Evolutionary conservation across 2,888 invertebrate species (phyloP), one percentile per base, ranked within the genome.

Genomic region (Lochmaea capreae): DNA sequence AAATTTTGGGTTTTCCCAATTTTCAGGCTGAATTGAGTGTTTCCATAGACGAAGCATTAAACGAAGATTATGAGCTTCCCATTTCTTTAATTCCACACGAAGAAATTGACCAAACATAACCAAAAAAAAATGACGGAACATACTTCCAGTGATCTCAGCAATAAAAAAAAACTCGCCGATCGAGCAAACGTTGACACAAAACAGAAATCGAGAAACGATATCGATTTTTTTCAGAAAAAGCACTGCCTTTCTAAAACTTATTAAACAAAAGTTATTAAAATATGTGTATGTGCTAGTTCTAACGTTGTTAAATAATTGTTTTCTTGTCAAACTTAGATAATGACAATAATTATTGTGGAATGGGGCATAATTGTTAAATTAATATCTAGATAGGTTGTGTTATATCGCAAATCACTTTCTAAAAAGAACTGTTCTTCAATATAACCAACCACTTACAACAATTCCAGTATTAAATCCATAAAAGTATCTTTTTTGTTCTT

Each of bases 21-120:
- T 81, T 80, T 61, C 79, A 88, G 88, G 83, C 86, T 77, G 84
- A 88, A 83, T 78, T 85, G 74, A 86, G 86, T 80, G 81, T 87
- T 72, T 84, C 85, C 26, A 80, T 86, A 54, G 79, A 81, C 42
- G 84, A 85, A 79, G 83, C 83, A 66, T 79, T 74, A 54, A 83
- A 84, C n/a, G 77, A 80, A 61, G 82, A 83, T 75, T 79, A 81
- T 74, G 80, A 80, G 42, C 74, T 80, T 61, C 78, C 80, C 39
- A 77, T 76, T 46, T 77, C 78, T 65, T 74, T 83, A 75, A 76
- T 81, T 75, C 72, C 77, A 63, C 78, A 78, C 49, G 80, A 78
- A 71, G 73, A 67, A 62, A 71, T 74, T 67, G 73, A 78, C 67
- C 72, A 75, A 54, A 76, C 67, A 33, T 72, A 70, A 73, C 52